phyloP scores from a whole-genome alignment of 2,797 vertebrate species.

The Natrix natrix region DNA sequence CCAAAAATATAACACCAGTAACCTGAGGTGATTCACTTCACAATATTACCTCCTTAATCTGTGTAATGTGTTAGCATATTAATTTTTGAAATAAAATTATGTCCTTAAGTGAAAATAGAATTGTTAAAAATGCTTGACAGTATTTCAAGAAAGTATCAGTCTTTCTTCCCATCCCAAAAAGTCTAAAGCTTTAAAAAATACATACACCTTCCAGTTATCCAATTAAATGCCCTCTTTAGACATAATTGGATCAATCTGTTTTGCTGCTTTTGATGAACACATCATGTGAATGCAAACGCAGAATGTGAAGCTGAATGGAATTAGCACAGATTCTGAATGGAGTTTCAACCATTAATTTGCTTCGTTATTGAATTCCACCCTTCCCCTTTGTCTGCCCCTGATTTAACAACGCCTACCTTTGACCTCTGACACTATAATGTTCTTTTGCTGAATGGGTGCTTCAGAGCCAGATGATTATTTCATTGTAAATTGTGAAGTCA shows the following conservation, averaged over 20 bases:
- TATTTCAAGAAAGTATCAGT: background rate
- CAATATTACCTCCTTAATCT: background rate
- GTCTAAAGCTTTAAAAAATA: background rate
- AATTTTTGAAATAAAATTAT: background rate
- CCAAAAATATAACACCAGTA: background rate
- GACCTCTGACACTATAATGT: conserved; percentile 36
- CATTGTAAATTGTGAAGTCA: background rate
- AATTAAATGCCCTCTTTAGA: conserved; percentile 14
- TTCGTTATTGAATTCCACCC: conserved; percentile 21
- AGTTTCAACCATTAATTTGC: conserved; percentile 27
- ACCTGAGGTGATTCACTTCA: too few relatives aligned
- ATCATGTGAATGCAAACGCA: conserved; percentile 6
- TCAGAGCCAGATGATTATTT: conserved; percentile 9
- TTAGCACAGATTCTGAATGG: conserved; percentile 20
- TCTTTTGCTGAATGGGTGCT: conserved; percentile 28
- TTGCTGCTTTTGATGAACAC: conserved; percentile 8
- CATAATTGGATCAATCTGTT: conserved; percentile 18
- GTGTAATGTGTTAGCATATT: background rate
- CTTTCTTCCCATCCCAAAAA: background rate
- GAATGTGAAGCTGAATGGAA: conserved; percentile 19
- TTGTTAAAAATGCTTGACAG: background rate
- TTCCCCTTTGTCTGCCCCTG: conserved; percentile 17
- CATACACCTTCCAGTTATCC: background rate
- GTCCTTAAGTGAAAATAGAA: background rate
- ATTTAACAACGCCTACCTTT: conserved; percentile 35